Evolutionary conservation across 1,140 invertebrate species (phyloP).

Genomic region (Rhopalosiphum padi): DNA sequence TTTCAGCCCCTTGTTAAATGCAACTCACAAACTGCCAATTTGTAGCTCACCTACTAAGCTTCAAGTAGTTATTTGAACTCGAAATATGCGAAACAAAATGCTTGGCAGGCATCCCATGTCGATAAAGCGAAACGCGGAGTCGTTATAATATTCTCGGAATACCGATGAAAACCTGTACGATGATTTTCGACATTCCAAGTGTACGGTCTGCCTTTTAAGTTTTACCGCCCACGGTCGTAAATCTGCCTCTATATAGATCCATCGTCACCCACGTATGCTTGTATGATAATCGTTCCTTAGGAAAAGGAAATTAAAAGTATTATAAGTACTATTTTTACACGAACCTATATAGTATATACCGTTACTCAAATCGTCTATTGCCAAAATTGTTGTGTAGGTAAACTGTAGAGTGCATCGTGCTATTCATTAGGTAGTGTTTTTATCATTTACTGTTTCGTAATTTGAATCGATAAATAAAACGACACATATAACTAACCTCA

Average conservation of each 20-base stretch:
- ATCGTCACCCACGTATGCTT: not conserved
- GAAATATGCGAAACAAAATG: not conserved
- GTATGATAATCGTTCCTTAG: not conserved
- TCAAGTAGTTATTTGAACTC: not conserved
- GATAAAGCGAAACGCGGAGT: not conserved
- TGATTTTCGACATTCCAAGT: not conserved
- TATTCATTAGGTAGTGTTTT: not conserved
- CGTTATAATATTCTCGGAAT: constrained; percentile 1
- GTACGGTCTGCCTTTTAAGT: not conserved
- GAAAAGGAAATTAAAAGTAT: not conserved
- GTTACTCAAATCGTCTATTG: not conserved
- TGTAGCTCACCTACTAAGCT: not conserved
- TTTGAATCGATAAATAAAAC: not conserved
- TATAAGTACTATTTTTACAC: not conserved
- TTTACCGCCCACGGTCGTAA: not conserved
- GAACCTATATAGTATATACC: not conserved
- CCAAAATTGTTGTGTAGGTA: not conserved
- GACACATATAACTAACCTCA: not conserved
- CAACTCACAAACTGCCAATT: not conserved
- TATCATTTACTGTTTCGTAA: not conserved
- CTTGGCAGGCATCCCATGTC: not conserved
- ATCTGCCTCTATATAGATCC: not conserved
- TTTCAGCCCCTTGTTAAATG: not conserved
- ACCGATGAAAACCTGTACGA: constrained; percentile 2
- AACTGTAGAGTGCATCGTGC: too few species aligned